These are phyloP conservation scores for Rhopalosiphum nymphaeae DNA, from an alignment of 2,888 invertebrate genomes.

Conservation along the genomic window DNA sequence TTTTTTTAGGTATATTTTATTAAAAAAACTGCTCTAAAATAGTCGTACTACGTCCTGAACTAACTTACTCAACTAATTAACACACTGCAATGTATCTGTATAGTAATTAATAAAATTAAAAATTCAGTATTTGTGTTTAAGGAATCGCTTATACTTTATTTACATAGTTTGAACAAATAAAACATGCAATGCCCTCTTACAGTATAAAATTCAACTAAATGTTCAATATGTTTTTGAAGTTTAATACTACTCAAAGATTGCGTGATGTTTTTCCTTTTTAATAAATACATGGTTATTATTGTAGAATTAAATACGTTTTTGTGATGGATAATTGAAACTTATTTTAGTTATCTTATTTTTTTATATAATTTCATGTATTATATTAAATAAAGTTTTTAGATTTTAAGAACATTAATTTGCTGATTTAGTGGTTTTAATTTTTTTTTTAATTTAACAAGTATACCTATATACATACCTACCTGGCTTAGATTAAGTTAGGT, in stretches of 20 bases:
- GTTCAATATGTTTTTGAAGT: background rate
- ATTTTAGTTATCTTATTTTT: background rate
- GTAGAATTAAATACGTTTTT: background rate
- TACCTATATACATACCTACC: background rate
- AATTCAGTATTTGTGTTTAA: background rate
- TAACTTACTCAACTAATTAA: background rate
- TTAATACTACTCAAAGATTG: background rate
- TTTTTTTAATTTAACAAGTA: background rate
- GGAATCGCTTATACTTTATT: background rate
- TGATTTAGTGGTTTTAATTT: background rate
- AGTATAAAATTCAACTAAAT: background rate
- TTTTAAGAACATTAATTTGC: background rate
- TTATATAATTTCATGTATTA: background rate
- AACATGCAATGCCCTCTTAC: slow-evolving; percentile 21
- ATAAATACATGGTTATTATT: background rate
- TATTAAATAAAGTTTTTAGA: background rate
- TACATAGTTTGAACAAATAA: background rate
- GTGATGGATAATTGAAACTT: background rate
- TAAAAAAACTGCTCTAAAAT: background rate
- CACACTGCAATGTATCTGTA: background rate
- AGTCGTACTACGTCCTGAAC: background rate
- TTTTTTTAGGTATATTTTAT: background rate
- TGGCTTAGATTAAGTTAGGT: too few relatives aligned
- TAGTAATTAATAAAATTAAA: background rate
- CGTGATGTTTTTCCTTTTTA: background rate